Base-by-base conservation (phyloP, 2,797 vertebrate genomes). In the Lacerta agilis region DNA sequence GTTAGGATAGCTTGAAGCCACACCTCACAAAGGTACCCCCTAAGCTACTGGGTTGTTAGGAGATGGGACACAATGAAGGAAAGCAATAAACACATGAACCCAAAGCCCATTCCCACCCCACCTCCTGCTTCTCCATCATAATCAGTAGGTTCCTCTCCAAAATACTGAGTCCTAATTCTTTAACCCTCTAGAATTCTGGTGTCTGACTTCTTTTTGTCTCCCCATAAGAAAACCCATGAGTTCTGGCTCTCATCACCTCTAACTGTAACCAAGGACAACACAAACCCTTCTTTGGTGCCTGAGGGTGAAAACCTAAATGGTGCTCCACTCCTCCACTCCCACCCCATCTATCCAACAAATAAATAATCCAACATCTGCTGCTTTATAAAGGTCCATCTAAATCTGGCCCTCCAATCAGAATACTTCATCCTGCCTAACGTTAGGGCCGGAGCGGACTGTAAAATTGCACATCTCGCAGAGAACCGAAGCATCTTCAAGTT, bases 1-100 rank as follows among this genome's bases (percentile, higher is more conserved):
- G 80, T 79, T 86, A 86, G 86, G n/a, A 85, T 83, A 91, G 88
- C 88, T 69, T 77, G 58, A 66, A 61, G 72, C 90, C 82, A 67
- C 66, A 89, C 76, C 77, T 41, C 86, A 84, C 66, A 72, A 11
- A 41, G 45, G 41, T 20, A 77, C 23, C 73, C 13, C 27, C 58
- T 64, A 15, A 85, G 36, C 25, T 5, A 27, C 66, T 84, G 72
- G 67, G 66, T 79, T 79, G 20, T 79, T 33, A 33, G 76, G 41
- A 77, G n/a, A 76, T 18, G 29, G 23, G n/a, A 49, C 29, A 76
- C 10, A 23, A 41, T 20, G 61, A 27, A 45, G 36, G 29, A 25
- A 76, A 25, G 49, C 15, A 5, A 25, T 10, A 25, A 82, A 67
- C 27, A 36, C 25, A 43, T 38, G 29, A 72, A 49, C 79, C 5